Conservation (phyloP, 2,797 vertebrate species). For the Crypturellus tataupa region DNA sequence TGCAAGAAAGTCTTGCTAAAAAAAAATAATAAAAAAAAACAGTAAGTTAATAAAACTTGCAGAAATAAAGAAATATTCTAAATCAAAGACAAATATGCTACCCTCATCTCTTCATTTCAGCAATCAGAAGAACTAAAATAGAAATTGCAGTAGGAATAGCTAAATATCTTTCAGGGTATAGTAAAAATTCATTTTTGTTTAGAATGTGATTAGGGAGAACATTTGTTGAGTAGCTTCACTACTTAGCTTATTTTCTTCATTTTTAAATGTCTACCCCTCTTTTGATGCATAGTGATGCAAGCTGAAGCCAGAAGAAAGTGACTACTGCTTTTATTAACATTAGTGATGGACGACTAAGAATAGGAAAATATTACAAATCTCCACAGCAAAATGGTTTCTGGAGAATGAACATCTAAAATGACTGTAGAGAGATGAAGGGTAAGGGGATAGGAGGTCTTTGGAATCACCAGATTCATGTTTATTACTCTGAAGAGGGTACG, state of each 20-base stretch:
- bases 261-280: not conserved
- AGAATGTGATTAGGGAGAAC: not conserved
- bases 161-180: slow-evolving; percentile 77
- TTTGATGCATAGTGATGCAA: not conserved
- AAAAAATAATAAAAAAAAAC: not conserved
- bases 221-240: not conserved
- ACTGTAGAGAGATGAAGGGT: not conserved
- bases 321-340: not conserved
- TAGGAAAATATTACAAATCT: not conserved
- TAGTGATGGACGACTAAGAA: not conserved
- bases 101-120: not conserved
- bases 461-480: not conserved
- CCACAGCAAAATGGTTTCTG: not conserved
- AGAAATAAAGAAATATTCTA: not conserved
- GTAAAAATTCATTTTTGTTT: not conserved
- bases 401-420: not conserved
- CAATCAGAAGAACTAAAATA: not conserved
- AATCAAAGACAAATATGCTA: not conserved
- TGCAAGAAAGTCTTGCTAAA: not conserved
- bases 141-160: slow-evolving; percentile 51
- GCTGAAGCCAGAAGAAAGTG: not conserved
- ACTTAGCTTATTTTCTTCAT: not conserved
- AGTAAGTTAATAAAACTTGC: not conserved
- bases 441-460: not conserved
- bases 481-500: not conserved